Evolutionary conservation across 2,888 invertebrate genomes (phyloP).

Genomic region (Rotaria macrura): DNA sequence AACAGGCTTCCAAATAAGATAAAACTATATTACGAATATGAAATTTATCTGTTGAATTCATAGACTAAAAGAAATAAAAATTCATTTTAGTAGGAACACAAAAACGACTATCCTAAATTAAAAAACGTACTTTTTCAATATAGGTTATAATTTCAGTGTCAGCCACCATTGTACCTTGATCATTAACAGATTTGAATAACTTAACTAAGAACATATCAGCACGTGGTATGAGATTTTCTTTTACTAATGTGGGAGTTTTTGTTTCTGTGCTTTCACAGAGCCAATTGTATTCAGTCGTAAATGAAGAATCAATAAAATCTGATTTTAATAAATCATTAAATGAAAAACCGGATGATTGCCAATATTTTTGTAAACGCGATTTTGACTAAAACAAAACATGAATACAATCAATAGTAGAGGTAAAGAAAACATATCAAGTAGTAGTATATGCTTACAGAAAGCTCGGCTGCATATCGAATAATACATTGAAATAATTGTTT

Average conservation of each 20-base stretch:
- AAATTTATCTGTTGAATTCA: not conserved
- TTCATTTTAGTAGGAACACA: not conserved
- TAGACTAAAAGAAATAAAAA: not conserved
- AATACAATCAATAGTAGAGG: no score
- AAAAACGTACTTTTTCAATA: not conserved
- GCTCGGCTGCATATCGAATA: not conserved
- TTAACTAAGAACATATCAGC: not conserved
- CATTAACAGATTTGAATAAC: not conserved
- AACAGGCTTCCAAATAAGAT: not conserved
- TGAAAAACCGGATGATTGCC: not conserved
- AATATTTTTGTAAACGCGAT: not conserved
- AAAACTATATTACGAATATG: not conserved
- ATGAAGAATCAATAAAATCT: not conserved
- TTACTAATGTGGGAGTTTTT: not conserved
- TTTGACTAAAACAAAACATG: not conserved
- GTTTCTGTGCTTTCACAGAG: not conserved
- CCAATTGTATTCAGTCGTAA: not conserved
- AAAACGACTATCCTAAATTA: no score
- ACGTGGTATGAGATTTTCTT: not conserved
- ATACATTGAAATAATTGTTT: not conserved
- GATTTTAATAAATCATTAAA: not conserved
- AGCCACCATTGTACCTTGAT: not conserved
- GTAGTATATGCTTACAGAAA: constrained; percentile 18
- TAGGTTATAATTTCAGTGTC: not conserved
- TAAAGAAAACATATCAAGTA: no score